A percentile compares a stretch with the other conserved stretches of the same genome.
phyloP scores from a whole-genome alignment of 1,140 invertebrate species.

The Drosophila biarmipes region DNA sequence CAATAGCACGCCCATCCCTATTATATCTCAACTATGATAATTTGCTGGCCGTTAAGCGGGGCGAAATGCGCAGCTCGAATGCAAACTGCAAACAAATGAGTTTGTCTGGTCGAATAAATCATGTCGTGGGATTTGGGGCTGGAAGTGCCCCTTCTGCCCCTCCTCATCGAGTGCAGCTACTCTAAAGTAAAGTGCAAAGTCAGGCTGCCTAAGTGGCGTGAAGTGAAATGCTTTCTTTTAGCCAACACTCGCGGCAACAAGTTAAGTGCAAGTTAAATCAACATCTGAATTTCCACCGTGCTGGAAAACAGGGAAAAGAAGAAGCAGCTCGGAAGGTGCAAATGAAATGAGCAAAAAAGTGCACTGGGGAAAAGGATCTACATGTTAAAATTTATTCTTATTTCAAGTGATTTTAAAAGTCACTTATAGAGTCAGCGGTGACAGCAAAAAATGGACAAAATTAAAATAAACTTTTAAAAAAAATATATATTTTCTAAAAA shows the following conservation, averaged over 20 bases:
- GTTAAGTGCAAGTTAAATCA: slow-evolving; percentile 51
- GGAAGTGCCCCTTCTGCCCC: slow-evolving; percentile 8
- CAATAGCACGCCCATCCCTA: slow-evolving; percentile 44
- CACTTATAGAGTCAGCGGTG: too few species aligned
- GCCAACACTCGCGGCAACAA: slow-evolving; percentile 49
- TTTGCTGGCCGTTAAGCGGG: slow-evolving; percentile 29
- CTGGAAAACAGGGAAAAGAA: slow-evolving; percentile 43
- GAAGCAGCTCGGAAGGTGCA: slow-evolving; percentile 11
- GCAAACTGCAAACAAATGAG: slow-evolving; percentile 69
- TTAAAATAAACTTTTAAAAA: too few species aligned
- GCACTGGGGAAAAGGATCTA: not conserved
- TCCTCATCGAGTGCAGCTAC: slow-evolving; percentile 21
- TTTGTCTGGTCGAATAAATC: slow-evolving; percentile 66
- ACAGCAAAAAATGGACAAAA: too few species aligned
- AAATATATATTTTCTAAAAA: too few species aligned
- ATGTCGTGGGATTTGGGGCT: slow-evolving; percentile 50
- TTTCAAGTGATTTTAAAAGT: too few species aligned
- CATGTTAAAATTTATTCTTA: not conserved
- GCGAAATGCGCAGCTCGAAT: slow-evolving; percentile 20
- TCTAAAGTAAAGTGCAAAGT: slow-evolving; percentile 45
- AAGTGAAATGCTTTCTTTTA: slow-evolving; percentile 59
- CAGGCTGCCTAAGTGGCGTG: slow-evolving; percentile 54
- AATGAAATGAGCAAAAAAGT: slow-evolving; percentile 5
- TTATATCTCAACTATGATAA: slow-evolving; percentile 52
- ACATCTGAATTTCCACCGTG: slow-evolving; percentile 63